These are phyloP conservation scores for Leucania comma DNA, from an alignment of 2,888 invertebrate genomes.

Conservation along the genomic window DNA sequence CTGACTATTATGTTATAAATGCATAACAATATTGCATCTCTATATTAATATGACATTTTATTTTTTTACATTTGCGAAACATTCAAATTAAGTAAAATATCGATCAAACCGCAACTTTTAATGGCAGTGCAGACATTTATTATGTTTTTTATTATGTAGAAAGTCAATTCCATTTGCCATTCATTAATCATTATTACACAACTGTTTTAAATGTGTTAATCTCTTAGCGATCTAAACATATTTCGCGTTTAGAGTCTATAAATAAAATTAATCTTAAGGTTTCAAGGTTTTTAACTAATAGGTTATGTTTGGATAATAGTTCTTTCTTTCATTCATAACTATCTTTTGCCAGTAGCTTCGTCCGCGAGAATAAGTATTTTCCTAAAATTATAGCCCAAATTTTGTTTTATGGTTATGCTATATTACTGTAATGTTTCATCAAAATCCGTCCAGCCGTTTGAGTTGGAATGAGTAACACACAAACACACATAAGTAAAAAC, in stretches of 20 bases:
- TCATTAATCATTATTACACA: constrained; percentile 32
- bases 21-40: constrained; percentile 23
- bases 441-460: no score
- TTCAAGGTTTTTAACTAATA: background rate
- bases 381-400: no score
- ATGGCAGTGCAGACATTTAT: constrained; percentile 20
- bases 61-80: constrained; percentile 34
- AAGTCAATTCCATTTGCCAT: constrained; percentile 31
- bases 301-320: background rate
- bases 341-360: no score
- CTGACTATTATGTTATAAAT: constrained; percentile 7
- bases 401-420: no score
- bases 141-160: constrained; percentile 25
- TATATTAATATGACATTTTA: constrained; percentile 19
- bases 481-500: no score
- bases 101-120: constrained; percentile 38
- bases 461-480: no score
- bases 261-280: background rate
- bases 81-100: constrained; percentile 35
- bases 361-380: no score
- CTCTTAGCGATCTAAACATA: background rate
- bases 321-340: background rate
- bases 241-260: background rate
- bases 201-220: constrained; percentile 4
- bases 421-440: no score